phyloP scores from a whole-genome alignment of 2,113 vertebrate genomes.

The Rafetus swinhoei region DNA sequence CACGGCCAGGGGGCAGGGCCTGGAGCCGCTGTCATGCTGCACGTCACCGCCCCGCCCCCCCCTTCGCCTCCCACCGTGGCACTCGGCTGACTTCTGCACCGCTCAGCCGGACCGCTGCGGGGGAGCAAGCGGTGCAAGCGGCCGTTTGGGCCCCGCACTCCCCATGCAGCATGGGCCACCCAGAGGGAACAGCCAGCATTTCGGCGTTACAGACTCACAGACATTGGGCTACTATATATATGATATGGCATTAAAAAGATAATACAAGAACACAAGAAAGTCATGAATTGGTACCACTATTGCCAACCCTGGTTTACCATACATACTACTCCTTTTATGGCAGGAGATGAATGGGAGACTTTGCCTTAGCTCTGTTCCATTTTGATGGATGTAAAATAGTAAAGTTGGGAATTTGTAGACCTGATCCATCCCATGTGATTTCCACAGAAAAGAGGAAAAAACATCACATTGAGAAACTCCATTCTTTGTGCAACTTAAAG shows the following conservation, averaged over 20 bases:
- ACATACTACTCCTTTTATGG: neutral
- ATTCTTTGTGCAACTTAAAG: neutral
- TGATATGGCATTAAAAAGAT: neutral
- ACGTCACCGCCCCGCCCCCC: no score
- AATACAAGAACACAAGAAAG: neutral
- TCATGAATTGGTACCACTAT: neutral
- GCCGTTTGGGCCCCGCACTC: no score
- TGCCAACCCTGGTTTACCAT: neutral
- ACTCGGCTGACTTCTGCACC: no score
- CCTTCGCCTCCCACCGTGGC: no score
- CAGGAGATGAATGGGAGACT: neutral
- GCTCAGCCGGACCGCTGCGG: no score
- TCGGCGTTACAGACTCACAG: no score
- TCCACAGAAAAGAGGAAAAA: neutral
- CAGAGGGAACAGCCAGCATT: no score
- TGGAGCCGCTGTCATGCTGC: no score
- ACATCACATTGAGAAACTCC: neutral
- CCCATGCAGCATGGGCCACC: no score
- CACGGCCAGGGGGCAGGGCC: no score
- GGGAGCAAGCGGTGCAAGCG: no score
- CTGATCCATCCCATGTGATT: neutral
- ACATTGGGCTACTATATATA: no score
- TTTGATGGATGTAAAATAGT: neutral
- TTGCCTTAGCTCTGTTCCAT: neutral
- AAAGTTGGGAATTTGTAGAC: slow-evolving; percentile 1